Percentiles rank a stretch among this genome's conserved stretches.
These are phyloP conservation scores for Glyptemys insculpta DNA, from an alignment of 2,797 vertebrate genomes.

Conservation along the genomic window DNA sequence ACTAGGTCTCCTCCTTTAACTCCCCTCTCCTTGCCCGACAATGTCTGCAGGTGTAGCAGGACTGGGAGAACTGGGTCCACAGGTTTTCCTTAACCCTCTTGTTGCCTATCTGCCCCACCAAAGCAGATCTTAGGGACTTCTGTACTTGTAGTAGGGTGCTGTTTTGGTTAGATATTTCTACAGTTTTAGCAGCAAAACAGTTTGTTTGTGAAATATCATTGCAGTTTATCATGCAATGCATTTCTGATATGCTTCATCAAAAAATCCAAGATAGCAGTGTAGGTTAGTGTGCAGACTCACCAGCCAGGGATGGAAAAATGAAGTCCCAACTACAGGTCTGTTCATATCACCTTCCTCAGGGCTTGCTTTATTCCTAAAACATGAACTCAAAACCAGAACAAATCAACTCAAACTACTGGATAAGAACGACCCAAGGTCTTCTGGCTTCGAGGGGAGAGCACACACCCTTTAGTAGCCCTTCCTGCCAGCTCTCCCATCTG, in stretches of 20 bases:
- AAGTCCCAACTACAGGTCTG: background rate
- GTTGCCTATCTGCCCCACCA: background rate
- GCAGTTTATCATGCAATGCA: background rate
- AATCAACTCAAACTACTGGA: background rate
- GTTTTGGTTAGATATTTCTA: background rate
- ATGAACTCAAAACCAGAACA: background rate
- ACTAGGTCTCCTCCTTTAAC: background rate
- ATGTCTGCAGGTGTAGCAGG: background rate
- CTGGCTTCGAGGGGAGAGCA: background rate
- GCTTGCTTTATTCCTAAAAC: background rate
- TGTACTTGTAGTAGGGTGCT: background rate
- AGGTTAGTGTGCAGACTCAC: background rate
- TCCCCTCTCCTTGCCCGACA: background rate
- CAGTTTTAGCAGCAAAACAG: background rate
- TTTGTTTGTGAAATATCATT: background rate
- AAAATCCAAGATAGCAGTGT: background rate
- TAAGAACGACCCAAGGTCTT: background rate
- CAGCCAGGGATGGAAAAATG: background rate
- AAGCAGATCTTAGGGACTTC: background rate
- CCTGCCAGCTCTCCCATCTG: background rate
- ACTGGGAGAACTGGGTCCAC: background rate
- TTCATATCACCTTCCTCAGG: background rate
- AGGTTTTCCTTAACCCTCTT: background rate
- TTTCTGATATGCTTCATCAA: background rate
- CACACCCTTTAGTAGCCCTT: background rate